These are phyloP conservation scores for Caenorhabditis imperialis DNA, from an alignment of 2,888 invertebrate genomes.

Conservation along the genomic window DNA sequence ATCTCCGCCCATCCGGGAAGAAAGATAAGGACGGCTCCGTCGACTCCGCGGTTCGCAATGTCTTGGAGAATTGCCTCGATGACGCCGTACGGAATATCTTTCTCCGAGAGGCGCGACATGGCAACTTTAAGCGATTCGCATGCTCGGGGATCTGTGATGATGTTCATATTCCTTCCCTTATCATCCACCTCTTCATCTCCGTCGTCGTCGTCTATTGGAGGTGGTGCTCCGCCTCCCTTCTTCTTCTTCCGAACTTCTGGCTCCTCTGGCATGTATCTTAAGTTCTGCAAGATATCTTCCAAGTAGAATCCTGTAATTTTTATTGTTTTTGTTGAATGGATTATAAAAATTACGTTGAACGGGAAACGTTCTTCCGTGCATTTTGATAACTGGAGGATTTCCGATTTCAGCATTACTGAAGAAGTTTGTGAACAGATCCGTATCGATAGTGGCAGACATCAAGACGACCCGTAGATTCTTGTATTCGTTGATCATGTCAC, in stretches of 20 bases:
- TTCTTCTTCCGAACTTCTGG: slow-evolving; percentile 82
- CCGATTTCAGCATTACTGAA: slow-evolving; percentile 92
- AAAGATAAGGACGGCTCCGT: slow-evolving; percentile 92
- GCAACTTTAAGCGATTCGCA: slow-evolving; percentile 43
- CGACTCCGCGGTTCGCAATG: slow-evolving; percentile 81
- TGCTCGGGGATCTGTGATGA: slow-evolving; percentile 80
- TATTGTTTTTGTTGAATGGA: neutral
- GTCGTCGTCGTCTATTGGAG: slow-evolving; percentile 80
- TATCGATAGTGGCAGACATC: slow-evolving; percentile 98
- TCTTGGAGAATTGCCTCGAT: slow-evolving; percentile 85
- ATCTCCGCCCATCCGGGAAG: slow-evolving; percentile 98
- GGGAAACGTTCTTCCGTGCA: slow-evolving; percentile 81
- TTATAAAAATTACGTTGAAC: slow-evolving; percentile 66
- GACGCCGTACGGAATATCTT: slow-evolving; percentile 92
- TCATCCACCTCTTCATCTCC: slow-evolving; percentile 81
- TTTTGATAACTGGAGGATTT: slow-evolving; percentile 90
- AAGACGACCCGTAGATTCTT: slow-evolving; percentile 92
- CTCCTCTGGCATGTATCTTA: slow-evolving; percentile 87
- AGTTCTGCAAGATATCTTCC: slow-evolving; percentile 91
- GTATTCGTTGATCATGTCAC: slow-evolving; percentile 94
- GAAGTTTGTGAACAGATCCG: slow-evolving; percentile 90
- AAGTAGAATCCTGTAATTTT: slow-evolving; percentile 86
- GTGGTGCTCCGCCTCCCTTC: slow-evolving; percentile 4
- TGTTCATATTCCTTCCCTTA: slow-evolving; percentile 82
- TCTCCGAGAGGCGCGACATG: slow-evolving; percentile 88